Base-by-base conservation (phyloP, 2,888 invertebrate genomes). In the Zele albiditarsus region DNA sequence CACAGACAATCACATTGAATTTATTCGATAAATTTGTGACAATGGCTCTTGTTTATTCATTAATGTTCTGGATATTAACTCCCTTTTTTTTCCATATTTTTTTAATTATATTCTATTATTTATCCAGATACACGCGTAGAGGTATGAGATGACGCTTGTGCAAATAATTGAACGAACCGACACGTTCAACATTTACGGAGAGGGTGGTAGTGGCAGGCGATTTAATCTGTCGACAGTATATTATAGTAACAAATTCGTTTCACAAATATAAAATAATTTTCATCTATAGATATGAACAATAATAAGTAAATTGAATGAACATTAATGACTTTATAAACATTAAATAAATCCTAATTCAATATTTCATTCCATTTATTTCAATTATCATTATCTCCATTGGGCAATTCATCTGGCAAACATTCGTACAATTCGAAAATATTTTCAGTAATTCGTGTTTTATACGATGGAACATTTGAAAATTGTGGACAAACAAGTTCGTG, bases 391-490 rank as follows among this genome's bases (percentile, higher is more conserved):
- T 23, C 2, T 53, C 20, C 53, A 53, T n/a, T 8, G 20, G 20
- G 20, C 16, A 28, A 31, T 60, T 76, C 23, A 1, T 80, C 80
- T 12, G 79, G 66, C 58, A 84, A n/a, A 27, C 53, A 65, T 8
- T 84, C 80, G 16, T 77, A 73, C 16, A 81, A 76, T 33, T 84
- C 84, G 27, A 78, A 74, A 5, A 53, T 23, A 53, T 53, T 53
- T 4, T 53, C 53, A 2, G 33, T 28, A 0, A 80, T n/a, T 57
- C 84, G 81, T 65, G 73, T 57, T 23, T 73, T 75, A 63, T 79
- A 84, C 12, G 53, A 46, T 1, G 71, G 69, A 5, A 27, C 6
- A 3, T 16, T 68, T 0, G 67, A 63, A 27, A 78, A 84, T 27
- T 83, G 79, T 12, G 60, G 33, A 6, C 60, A 25, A 5, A 83